Percentiles rank a stretch among this genome's conserved stretches.
Evolutionary conservation across 2,113 vertebrate genomes (phyloP).

Genomic region (Pygoscelis antarcticus): DNA sequence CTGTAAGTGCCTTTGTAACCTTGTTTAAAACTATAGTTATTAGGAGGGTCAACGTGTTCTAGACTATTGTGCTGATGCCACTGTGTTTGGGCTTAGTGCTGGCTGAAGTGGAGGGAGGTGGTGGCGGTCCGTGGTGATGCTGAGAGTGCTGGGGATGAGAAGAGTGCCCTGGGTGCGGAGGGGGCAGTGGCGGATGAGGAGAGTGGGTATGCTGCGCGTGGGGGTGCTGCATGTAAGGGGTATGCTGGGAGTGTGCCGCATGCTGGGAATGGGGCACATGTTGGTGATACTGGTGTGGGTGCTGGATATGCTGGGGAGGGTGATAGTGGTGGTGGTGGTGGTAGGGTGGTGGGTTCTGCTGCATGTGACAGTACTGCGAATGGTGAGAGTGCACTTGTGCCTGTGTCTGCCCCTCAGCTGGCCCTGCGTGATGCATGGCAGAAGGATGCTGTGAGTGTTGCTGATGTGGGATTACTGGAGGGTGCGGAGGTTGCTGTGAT

Average conservation of each 20-base stretch:
- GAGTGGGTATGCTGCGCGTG: constrained; percentile 73
- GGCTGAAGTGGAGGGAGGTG: constrained; percentile 75
- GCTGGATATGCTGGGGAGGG: constrained; percentile 86
- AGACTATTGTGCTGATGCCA: constrained; percentile 96
- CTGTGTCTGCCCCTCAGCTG: constrained; percentile 75
- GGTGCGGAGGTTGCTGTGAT: constrained; percentile 76
- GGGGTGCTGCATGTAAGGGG: constrained; percentile 48
- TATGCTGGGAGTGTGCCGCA: constrained; percentile 57
- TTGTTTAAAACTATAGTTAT: background rate
- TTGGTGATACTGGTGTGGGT: constrained; percentile 83
- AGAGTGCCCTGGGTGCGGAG: constrained; percentile 68
- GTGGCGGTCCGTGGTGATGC: constrained; percentile 83
- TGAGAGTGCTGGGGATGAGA: constrained; percentile 73
- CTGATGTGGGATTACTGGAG: constrained; percentile 78
- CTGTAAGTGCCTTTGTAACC: constrained; percentile 18
- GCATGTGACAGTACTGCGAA: constrained; percentile 85
- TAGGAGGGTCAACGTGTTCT: background rate
- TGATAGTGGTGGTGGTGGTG: constrained; percentile 96
- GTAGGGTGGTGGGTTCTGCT: constrained; percentile 92
- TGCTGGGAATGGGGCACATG: constrained; percentile 75
- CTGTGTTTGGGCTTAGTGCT: constrained; percentile 93
- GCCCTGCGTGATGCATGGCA: constrained; percentile 80
- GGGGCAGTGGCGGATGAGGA: constrained; percentile 69
- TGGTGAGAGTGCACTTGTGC: constrained; percentile 81
- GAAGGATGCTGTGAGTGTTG: constrained; percentile 72